Percentiles rank a stretch among this genome's conserved stretches.
Evolutionary conservation across 2,797 vertebrate species (phyloP).

Genomic region (Bufotes viridis): DNA sequence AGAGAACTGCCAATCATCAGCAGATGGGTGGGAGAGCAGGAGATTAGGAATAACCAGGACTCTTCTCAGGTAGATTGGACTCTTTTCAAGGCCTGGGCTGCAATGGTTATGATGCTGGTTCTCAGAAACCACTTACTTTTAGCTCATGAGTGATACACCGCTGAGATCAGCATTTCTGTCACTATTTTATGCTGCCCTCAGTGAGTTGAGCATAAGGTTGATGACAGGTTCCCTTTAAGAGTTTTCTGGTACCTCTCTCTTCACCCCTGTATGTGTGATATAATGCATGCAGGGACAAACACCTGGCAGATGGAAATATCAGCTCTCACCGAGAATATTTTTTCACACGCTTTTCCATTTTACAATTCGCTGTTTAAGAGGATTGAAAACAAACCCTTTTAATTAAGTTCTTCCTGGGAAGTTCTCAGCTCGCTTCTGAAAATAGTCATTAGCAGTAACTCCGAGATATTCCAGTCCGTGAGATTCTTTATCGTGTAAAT

Average conservation of each 20-base stretch:
- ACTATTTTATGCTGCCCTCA: too few species aligned
- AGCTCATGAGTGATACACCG: too few species aligned
- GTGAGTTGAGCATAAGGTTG: too few species aligned
- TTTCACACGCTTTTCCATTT: conserved; percentile 1
- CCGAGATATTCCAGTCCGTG: background rate
- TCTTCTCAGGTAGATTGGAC: too few species aligned
- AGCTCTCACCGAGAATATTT: background rate
- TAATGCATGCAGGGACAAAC: background rate
- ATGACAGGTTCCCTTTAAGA: background rate
- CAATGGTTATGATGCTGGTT: too few species aligned
- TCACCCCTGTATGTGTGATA: background rate
- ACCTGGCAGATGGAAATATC: conserved; percentile 8
- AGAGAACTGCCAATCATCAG: too few species aligned
- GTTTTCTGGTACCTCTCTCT: background rate
- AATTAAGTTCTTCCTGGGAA: conserved; percentile 38
- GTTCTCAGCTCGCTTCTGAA: conserved; percentile 15
- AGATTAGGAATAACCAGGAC: too few species aligned
- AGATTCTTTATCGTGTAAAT: conserved; percentile 2
- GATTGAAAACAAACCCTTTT: conserved; percentile 35
- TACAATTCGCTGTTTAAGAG: conserved; percentile 33
- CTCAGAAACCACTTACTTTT: too few species aligned
- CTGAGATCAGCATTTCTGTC: too few species aligned
- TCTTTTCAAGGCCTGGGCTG: too few species aligned
- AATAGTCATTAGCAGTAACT: conserved; percentile 25
- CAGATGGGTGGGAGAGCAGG: too few species aligned